A percentile compares a stretch with the other conserved stretches of the same genome.
Evolutionary conservation across 2,113 vertebrate species (phyloP).

Genomic region (Nothocercus julius): DNA sequence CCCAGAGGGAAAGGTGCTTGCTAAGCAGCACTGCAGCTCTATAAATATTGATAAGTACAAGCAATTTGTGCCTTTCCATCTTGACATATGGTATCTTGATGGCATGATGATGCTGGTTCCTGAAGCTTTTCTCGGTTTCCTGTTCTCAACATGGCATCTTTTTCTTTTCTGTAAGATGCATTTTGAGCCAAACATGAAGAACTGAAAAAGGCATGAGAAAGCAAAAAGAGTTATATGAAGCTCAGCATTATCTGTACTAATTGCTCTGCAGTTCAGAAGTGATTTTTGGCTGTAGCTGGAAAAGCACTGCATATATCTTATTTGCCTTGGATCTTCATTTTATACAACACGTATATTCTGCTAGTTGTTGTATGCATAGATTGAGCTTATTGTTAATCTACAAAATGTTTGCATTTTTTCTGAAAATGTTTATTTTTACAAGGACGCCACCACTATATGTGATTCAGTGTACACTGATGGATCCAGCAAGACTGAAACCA

Average conservation of each 20-base stretch:
- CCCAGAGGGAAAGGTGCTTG: neutral
- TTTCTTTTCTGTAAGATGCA: neutral
- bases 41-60: neutral
- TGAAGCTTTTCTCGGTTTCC: neutral
- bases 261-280: neutral
- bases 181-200: slow-evolving; percentile 23
- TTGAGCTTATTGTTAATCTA: neutral
- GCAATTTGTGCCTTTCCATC: neutral
- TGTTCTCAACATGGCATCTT: neutral
- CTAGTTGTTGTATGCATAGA: neutral
- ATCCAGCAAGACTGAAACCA: neutral
- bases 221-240: neutral
- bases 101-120: neutral
- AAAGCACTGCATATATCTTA: neutral
- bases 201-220: neutral
- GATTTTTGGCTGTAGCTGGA: neutral
- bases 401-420: neutral
- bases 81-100: neutral
- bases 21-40: neutral
- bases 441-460: neutral
- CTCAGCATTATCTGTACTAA: neutral
- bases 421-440: neutral
- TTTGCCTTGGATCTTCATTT: neutral
- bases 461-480: neutral
- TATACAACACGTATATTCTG: neutral